Evolutionary conservation across 2,113 vertebrate species (phyloP).

Genomic region (Lampris megalopsis): DNA sequence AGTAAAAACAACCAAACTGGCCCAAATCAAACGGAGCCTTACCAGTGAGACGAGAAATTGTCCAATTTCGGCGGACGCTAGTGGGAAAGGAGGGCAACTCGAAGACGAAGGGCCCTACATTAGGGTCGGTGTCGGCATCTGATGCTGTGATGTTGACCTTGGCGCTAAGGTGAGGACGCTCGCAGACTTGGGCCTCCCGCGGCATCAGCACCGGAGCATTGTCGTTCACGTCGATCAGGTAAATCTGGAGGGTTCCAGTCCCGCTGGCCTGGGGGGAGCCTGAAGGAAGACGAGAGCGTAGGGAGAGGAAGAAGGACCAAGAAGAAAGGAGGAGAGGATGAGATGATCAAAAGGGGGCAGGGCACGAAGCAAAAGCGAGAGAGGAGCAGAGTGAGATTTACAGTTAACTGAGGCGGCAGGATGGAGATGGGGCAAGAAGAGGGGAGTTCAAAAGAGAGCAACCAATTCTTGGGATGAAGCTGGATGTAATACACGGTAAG

Average conservation of each 20-base stretch:
- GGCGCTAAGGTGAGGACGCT: constrained; percentile 86
- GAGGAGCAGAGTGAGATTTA: background rate
- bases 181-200: constrained; percentile 93
- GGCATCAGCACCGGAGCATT: constrained; percentile 93
- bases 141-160: constrained; percentile 95
- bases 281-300: constrained; percentile 28
- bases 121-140: constrained; percentile 92
- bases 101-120: constrained; percentile 94
- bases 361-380: constrained; percentile 70
- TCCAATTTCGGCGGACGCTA: constrained; percentile 94
- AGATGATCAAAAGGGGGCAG: constrained; percentile 51
- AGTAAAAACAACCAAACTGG: too few relatives aligned
- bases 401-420: background rate
- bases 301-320: background rate
- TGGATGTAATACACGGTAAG: too few relatives aligned
- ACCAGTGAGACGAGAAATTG: constrained; percentile 93
- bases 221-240: constrained; percentile 97
- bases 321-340: background rate
- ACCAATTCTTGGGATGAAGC: background rate
- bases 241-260: constrained; percentile 95
- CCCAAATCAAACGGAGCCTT: constrained; percentile 48
- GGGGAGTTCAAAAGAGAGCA: constrained; percentile 9
- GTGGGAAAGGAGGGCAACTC: constrained; percentile 91
- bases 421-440: constrained; percentile 26
- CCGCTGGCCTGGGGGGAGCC: constrained; percentile 93